Evolutionary conservation across 2,113 vertebrate genomes (phyloP).

Genomic region (Sisor rabdophorus): DNA sequence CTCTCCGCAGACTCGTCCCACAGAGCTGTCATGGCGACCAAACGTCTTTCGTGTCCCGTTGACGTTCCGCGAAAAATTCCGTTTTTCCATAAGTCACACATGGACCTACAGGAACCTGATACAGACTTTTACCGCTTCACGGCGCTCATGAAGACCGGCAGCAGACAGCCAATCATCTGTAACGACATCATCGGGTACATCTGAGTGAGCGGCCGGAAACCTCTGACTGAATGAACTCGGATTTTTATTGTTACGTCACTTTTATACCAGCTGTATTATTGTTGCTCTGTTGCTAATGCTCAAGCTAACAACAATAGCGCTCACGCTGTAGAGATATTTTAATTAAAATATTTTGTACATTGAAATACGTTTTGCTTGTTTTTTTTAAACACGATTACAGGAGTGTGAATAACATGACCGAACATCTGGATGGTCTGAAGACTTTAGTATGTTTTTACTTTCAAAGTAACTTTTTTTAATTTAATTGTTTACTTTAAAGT

Average conservation of each 20-base stretch:
- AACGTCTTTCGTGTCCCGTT: constrained; percentile 86
- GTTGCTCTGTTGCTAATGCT: constrained; percentile 15
- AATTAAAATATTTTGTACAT: neutral
- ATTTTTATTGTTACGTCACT: neutral
- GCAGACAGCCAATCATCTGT: constrained; percentile 93
- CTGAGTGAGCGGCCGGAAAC: constrained; percentile 54
- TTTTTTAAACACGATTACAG: neutral
- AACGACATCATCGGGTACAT: constrained; percentile 91
- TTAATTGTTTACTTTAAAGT: neutral
- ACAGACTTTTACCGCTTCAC: constrained; percentile 80
- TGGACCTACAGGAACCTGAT: constrained; percentile 77
- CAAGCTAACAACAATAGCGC: constrained; percentile 11
- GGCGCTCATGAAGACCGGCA: constrained; percentile 89
- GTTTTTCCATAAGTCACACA: constrained; percentile 86
- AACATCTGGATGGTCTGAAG: neutral
- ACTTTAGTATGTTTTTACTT: neutral
- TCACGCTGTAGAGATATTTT: constrained; percentile 1
- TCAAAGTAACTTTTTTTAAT: neutral
- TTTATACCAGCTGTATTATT: constrained; percentile 21
- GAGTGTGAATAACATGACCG: neutral
- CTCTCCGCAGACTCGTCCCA: constrained; percentile 44
- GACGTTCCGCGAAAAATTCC: constrained; percentile 73
- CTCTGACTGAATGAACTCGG: constrained; percentile 36
- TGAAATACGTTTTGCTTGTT: neutral
- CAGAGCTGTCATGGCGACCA: constrained; percentile 53